Base-by-base conservation (phyloP, 2,888 invertebrate genomes). In the Hanleya hanleyi region DNA sequence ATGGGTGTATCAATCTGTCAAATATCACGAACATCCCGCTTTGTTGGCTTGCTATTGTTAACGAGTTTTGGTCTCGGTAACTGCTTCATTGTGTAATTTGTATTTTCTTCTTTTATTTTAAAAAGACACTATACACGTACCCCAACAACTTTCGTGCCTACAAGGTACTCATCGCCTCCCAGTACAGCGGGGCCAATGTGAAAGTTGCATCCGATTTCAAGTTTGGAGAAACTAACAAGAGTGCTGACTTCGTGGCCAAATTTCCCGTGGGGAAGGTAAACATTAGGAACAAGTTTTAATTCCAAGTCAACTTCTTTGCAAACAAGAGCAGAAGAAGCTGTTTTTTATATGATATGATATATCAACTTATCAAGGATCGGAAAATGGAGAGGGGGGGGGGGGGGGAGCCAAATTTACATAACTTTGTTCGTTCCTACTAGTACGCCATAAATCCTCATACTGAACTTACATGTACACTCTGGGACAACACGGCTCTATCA, bases 141-240 rank as follows among this genome's bases (percentile, higher is more conserved):
- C 96, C 97, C 88, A 96, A 97, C 92, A 99, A 98, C 94, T 98
- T 98, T 94, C 95, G 99, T 92, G 97, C 98, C 86, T 96, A 95
- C 92, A 99, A 99, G 93, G 96, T 95, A 90, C 94, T 98, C 91
- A 97, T 99, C 91, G 98, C 99, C 89, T 98, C 99, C 91, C 94
- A 97, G 92, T 98, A 96, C 93, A 96, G 98, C 84, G 97, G 97
- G 88, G 94, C 94, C 86, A 85, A 90, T 36, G 87, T 92, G 67
- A 88, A 84, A 73, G 88, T 91, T 36, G 88, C 87, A 51, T 79
- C 82, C 29, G 80, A 80, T 49, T 98, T 98, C 91, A 95, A 96
- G 82, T 96, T 97, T 89, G 98, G 98, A 76, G 96, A 96, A 92
- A 97, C 97, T 78, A 98, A 98, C 92, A 96, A 96, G 91, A 93